Percentiles rank a stretch among this genome's conserved stretches.
phyloP scores from a whole-genome alignment of 2,113 vertebrate species.

The Ceuthmochares aereus region DNA sequence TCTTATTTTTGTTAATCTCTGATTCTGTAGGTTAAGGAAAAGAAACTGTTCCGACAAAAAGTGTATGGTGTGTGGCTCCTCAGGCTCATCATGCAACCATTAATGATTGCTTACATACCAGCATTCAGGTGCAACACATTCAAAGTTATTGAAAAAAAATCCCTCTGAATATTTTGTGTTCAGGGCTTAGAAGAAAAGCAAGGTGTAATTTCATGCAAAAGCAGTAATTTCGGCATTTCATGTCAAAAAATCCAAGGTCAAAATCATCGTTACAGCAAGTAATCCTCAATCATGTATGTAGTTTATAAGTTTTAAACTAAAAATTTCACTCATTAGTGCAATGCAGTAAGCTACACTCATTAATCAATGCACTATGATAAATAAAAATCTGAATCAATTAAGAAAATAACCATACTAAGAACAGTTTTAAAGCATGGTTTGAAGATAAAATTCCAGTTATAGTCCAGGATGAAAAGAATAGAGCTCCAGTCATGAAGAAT shows the following conservation, averaged over 20 bases:
- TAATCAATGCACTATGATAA: neutral
- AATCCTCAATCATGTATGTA: neutral
- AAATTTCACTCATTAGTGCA: neutral
- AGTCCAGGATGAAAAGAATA: neutral
- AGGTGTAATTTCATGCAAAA: slow-evolving; percentile 10
- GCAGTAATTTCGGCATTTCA: neutral
- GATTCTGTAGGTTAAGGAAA: neutral
- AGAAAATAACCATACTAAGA: neutral
- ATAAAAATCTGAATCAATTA: neutral
- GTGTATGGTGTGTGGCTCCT: neutral
- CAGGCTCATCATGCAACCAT: neutral
- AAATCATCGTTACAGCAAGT: neutral
- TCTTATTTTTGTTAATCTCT: neutral
- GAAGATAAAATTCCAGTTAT: neutral
- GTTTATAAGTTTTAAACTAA: neutral
- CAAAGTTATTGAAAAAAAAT: neutral
- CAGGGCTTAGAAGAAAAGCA: neutral
- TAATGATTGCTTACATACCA: neutral
- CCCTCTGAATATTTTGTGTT: neutral
- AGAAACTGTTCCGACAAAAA: neutral
- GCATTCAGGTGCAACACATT: neutral
- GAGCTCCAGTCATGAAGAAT: neutral
- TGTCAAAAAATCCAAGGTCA: slow-evolving; percentile 8
- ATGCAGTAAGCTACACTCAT: neutral
- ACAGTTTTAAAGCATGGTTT: neutral